Evolutionary conservation across 2,797 vertebrate species (phyloP).

Genomic region (Sternotherus odoratus): DNA sequence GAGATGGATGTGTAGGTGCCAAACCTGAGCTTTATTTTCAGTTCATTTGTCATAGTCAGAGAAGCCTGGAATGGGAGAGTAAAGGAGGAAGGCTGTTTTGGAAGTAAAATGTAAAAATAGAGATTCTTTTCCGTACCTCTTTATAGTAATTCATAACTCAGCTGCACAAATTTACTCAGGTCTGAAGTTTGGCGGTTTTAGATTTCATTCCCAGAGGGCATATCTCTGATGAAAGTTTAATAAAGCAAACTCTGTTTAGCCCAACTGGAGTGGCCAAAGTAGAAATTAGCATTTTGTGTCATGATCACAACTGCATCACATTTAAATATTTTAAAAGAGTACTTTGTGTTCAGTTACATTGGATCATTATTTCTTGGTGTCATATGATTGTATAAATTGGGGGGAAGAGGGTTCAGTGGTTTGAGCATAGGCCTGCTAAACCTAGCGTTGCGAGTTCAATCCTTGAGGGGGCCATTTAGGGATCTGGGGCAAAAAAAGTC

Average conservation of each 20-base stretch:
- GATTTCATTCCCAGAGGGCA: background rate
- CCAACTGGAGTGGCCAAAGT: background rate
- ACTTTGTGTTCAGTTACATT: background rate
- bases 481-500: no score
- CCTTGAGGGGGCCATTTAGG: no score
- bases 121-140: background rate
- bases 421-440: no score
- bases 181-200: background rate
- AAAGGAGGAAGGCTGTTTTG: background rate
- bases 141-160: background rate
- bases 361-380: background rate
- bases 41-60: background rate
- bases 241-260: background rate
- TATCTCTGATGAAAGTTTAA: background rate
- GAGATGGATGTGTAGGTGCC: background rate
- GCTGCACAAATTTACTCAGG: background rate
- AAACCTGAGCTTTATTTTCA: background rate
- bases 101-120: background rate
- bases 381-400: background rate
- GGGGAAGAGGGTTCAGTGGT: no score
- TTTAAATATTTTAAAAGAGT: background rate
- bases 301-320: background rate
- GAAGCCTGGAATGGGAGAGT: background rate
- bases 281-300: background rate
- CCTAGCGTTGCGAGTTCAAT: no score